Evolutionary conservation across 2,113 vertebrate genomes (phyloP).

Genomic region (Hemichromis elongatus): DNA sequence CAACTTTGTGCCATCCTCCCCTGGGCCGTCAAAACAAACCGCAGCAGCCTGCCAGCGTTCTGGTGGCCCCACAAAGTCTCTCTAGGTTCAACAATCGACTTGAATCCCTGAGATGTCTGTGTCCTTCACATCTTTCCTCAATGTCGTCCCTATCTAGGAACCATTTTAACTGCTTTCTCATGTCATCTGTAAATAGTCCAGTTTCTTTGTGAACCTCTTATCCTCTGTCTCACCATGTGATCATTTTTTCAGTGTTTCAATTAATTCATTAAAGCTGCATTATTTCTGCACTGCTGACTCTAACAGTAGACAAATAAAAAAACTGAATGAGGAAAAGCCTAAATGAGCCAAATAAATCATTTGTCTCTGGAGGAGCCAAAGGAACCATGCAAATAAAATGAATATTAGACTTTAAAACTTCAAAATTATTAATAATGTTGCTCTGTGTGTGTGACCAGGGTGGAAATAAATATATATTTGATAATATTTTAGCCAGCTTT

Average conservation of each 20-base stretch:
- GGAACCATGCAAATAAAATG: not conserved
- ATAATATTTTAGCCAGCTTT: not conserved
- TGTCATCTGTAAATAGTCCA: not conserved
- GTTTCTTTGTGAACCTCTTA: not conserved
- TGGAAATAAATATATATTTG: not conserved
- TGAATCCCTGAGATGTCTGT: not conserved
- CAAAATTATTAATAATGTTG: not conserved
- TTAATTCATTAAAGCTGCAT: not conserved
- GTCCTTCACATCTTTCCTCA: not conserved
- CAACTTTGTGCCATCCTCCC: not conserved
- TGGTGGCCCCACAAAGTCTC: not conserved
- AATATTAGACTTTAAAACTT: not conserved
- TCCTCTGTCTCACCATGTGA: not conserved
- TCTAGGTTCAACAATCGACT: not conserved
- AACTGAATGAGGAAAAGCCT: not conserved
- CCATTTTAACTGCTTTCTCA: not conserved
- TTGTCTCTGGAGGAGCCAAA: not conserved
- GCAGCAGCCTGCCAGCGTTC: not conserved
- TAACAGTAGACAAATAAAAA: not conserved
- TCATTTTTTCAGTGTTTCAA: not conserved
- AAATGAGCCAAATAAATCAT: not conserved
- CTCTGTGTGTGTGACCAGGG: not conserved
- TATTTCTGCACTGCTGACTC: not conserved
- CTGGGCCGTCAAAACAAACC: constrained; percentile 17
- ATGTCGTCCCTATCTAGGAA: not conserved